Evolutionary conservation across 2,113 vertebrate species (phyloP).

Genomic region (Elephas maximus): DNA sequence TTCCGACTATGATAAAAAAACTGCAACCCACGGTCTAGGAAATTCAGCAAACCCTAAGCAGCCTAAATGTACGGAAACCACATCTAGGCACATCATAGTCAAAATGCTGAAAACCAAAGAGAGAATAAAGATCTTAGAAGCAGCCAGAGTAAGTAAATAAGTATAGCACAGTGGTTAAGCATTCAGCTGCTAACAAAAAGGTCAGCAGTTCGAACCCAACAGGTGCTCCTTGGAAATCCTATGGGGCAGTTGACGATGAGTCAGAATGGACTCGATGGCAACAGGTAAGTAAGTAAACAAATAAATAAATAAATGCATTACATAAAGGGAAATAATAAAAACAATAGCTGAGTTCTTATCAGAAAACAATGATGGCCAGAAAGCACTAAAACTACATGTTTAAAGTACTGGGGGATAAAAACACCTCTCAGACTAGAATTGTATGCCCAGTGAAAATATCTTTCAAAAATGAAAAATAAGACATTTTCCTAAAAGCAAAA

Average conservation of each 20-base stretch:
- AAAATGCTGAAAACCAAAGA: background rate
- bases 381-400: background rate
- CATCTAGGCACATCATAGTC: background rate
- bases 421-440: background rate
- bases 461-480: background rate
- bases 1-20: background rate
- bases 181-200: too few species aligned
- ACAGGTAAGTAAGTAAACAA: too few species aligned
- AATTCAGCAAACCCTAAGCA: background rate
- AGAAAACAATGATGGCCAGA: background rate
- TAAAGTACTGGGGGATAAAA: background rate
- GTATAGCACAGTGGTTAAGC: too few species aligned
- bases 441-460: background rate
- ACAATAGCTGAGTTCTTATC: background rate
- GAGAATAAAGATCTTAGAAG: background rate
- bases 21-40: background rate
- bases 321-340: background rate
- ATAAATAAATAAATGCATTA: background rate
- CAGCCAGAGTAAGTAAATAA: background rate
- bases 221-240: too few species aligned
- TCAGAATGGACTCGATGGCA: too few species aligned
- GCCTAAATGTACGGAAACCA: background rate
- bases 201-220: too few species aligned
- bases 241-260: too few species aligned
- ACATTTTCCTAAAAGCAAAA: background rate